These are phyloP conservation scores for Drosophila ironensis DNA, from an alignment of 1,140 invertebrate genomes.

Conservation along the genomic window DNA sequence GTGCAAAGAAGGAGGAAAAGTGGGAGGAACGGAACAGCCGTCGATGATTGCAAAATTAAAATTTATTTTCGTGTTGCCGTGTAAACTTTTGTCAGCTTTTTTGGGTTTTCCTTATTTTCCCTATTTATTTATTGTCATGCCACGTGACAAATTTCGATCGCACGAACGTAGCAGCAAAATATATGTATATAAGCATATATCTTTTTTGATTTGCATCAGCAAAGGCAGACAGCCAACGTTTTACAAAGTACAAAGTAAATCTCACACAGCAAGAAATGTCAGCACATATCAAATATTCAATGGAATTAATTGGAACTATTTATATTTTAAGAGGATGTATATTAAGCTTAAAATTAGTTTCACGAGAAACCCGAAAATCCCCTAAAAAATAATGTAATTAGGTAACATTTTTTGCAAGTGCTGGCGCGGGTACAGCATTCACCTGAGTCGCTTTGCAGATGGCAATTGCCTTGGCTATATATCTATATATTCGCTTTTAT, in stretches of 20 bases:
- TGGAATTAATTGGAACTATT: no score
- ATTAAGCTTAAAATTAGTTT: no score
- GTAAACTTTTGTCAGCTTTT: constrained; percentile 31
- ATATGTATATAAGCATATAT: no score
- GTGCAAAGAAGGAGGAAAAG: background rate
- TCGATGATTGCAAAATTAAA: constrained; percentile 46
- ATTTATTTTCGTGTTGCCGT: constrained; percentile 46
- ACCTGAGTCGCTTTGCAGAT: constrained; percentile 37
- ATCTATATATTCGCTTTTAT: constrained; percentile 4
- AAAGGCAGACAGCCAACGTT: constrained; percentile 27
- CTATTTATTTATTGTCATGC: constrained; percentile 2
- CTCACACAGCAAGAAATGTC: background rate
- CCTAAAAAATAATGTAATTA: no score
- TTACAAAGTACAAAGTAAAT: constrained; percentile 46
- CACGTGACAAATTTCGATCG: constrained; percentile 49
- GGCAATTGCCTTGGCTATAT: constrained; percentile 16
- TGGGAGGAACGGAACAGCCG: constrained; percentile 12
- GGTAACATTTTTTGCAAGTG: no score
- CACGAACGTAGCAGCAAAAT: constrained; percentile 15
- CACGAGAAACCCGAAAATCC: no score
- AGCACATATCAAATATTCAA: no score
- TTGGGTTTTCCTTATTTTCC: background rate
- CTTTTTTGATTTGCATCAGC: constrained; percentile 29
- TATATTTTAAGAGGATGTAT: no score
- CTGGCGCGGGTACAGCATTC: constrained; percentile 20